Conservation (phyloP, 2,888 invertebrate species). For the Amitus sp. region DNA sequence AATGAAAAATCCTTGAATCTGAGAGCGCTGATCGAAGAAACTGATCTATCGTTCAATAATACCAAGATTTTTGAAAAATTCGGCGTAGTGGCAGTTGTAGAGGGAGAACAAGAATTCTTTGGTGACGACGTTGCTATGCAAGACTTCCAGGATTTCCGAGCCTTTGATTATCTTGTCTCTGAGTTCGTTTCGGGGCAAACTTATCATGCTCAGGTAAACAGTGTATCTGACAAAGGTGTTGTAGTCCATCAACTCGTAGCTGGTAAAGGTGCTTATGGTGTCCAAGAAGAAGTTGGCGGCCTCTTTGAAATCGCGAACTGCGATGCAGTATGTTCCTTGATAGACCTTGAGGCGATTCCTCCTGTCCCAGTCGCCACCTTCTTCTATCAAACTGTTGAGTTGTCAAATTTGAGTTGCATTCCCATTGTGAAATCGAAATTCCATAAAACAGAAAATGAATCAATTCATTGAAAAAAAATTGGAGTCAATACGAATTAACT, state of each 20-base stretch:
- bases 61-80: conserved; percentile 86
- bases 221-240: conserved; percentile 86
- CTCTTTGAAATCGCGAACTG: conserved; percentile 94
- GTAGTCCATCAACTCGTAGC: conserved; percentile 98
- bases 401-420: too few relatives aligned
- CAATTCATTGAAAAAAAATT: too few relatives aligned
- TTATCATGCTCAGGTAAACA: conserved; percentile 84
- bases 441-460: too few relatives aligned
- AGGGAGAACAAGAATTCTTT: conserved; percentile 81
- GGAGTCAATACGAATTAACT: too few relatives aligned
- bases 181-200: conserved; percentile 81
- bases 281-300: conserved; percentile 96
- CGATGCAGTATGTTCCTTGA: conserved; percentile 95
- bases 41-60: too few relatives aligned
- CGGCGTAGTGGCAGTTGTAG: conserved; percentile 93
- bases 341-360: conserved; percentile 97
- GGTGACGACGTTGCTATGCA: conserved; percentile 76
- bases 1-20: too few relatives aligned
- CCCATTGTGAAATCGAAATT: too few relatives aligned
- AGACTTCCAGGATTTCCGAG: conserved; percentile 84
- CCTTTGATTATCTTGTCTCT: conserved; percentile 82
- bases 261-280: conserved; percentile 98
- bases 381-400: conserved; percentile 87
- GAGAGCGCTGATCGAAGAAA: too few relatives aligned
- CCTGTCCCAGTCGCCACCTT: conserved; percentile 99